Conservation (phyloP, 1,140 invertebrate species). For the Chionoecetes opilio region DNA sequence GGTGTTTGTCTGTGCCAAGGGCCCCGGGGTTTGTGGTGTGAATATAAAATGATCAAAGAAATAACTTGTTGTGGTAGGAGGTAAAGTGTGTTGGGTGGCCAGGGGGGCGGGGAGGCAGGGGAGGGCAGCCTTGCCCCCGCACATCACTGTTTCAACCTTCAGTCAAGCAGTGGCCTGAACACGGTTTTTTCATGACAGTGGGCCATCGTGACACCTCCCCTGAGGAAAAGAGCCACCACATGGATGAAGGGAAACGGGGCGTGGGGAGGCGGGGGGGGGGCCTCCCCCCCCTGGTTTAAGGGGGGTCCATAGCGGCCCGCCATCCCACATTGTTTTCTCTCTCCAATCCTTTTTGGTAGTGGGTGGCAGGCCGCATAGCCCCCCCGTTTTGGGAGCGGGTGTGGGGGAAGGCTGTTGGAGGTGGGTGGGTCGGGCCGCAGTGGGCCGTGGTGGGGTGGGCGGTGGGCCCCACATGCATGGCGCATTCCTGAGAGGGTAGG, state of each 20-base stretch:
- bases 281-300: background rate
- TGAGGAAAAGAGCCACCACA: slow-evolving; percentile 74
- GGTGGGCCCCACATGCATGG: too few relatives aligned
- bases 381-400: background rate
- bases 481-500: too few relatives aligned
- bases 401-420: background rate
- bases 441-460: too few relatives aligned
- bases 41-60: background rate
- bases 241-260: too few relatives aligned
- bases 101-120: background rate
- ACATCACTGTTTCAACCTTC: slow-evolving; percentile 40
- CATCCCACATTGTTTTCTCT: too few relatives aligned
- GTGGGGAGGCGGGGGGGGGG: background rate
- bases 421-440: background rate
- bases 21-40: slow-evolving; percentile 1
- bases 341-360: background rate
- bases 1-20: background rate
- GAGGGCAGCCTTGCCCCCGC: slow-evolving; percentile 6
- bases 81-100: background rate
- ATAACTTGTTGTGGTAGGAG: background rate
- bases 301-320: background rate
- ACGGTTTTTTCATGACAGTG: background rate
- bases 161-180: slow-evolving; percentile 7
- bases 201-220: slow-evolving; percentile 8
- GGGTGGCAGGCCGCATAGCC: background rate